Evolutionary conservation across 2,888 invertebrate genomes (phyloP).

Genomic region (Hermaeophaga mercurialis): DNA sequence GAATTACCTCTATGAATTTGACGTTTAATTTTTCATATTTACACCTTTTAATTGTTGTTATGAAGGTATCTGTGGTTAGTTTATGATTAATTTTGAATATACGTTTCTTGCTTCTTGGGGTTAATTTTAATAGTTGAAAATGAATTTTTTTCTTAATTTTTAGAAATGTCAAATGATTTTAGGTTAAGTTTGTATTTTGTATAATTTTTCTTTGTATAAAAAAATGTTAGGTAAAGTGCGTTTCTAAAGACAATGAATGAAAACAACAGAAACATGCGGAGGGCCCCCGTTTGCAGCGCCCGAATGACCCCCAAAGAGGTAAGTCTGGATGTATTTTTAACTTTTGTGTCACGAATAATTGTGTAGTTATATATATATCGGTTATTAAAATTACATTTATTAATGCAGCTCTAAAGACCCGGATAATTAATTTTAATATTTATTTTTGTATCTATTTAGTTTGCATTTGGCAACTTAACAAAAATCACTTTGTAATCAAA

Average conservation of each 20-base stretch:
- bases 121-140: too few relatives aligned
- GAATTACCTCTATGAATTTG: too few relatives aligned
- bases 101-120: too few relatives aligned
- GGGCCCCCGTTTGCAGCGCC: conserved; percentile 5
- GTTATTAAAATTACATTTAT: conserved; percentile 16
- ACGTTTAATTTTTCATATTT: conserved; percentile 41
- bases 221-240: conserved; percentile 1
- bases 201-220: background rate
- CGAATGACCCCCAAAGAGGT: conserved; percentile 5
- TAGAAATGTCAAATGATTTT: conserved; percentile 24
- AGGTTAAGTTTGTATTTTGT: conserved; percentile 25
- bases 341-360: too few relatives aligned
- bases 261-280: conserved; percentile 17
- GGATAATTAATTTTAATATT: conserved; percentile 19
- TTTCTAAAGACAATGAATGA: background rate
- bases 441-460: conserved; percentile 23
- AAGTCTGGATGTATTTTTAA: too few relatives aligned
- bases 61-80: conserved; percentile 13
- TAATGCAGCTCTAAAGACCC: conserved; percentile 15
- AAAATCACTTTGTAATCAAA: conserved; percentile 8
- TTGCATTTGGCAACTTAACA: conserved; percentile 27
- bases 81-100: conserved; percentile 11
- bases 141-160: conserved; percentile 30
- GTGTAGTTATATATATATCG: too few relatives aligned
- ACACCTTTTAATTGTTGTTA: conserved; percentile 32